Evolutionary conservation across 2,888 invertebrate genomes (phyloP).

Genomic region (Ichneumoninae sp.): DNA sequence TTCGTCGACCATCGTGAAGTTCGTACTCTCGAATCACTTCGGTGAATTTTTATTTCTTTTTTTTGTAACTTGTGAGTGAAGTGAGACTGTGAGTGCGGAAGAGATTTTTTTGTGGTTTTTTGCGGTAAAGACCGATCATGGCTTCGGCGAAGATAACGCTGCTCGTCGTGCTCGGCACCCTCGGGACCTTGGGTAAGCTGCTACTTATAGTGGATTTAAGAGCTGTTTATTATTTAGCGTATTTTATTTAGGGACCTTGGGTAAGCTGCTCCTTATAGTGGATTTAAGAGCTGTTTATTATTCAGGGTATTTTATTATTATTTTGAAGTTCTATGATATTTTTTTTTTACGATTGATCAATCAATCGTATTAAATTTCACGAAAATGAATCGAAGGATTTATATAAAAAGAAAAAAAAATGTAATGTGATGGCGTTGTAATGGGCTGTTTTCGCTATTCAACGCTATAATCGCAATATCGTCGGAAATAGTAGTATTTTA

Average conservation of each 20-base stretch:
- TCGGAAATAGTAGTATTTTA: no score
- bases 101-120: slow-evolving; percentile 8
- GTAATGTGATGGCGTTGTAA: no score
- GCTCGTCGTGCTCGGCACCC: slow-evolving; percentile 33
- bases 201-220: background rate
- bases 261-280: slow-evolving; percentile 37
- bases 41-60: background rate
- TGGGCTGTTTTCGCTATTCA: no score
- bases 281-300: background rate
- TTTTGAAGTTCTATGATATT: background rate
- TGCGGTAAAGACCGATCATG: slow-evolving; percentile 24
- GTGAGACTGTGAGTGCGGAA: background rate
- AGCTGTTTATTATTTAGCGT: background rate
- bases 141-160: slow-evolving; percentile 20
- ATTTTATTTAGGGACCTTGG: slow-evolving; percentile 13
- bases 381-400: no score
- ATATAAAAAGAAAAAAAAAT: no score
- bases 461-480: no score
- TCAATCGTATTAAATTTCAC: no score
- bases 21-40: background rate
- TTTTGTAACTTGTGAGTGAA: background rate
- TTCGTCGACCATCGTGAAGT: slow-evolving; percentile 6
- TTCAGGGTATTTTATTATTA: background rate
- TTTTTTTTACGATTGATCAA: background rate
- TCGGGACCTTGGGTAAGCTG: slow-evolving; percentile 48